phyloP scores from a whole-genome alignment of 2,888 invertebrate species.

The Pachycephus smyrnensis region DNA sequence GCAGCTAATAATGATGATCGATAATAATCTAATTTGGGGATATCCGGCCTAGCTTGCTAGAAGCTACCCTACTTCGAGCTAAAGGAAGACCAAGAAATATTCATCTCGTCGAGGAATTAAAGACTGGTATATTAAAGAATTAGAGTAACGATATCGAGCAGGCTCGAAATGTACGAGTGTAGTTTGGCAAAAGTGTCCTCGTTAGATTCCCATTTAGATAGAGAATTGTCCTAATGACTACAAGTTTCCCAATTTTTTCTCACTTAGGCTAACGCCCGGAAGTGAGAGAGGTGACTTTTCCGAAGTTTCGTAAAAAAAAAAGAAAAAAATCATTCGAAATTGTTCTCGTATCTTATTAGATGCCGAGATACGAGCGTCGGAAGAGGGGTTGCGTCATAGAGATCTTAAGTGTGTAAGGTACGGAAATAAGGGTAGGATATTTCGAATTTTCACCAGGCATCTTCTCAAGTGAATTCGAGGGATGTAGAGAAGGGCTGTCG shows the following conservation, averaged over 20 bases:
- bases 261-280: conserved; percentile 1
- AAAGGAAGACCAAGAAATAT: conserved; percentile 12
- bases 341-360: background rate
- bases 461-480: background rate
- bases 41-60: background rate
- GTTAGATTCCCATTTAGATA: conserved; percentile 61
- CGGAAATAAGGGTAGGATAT: background rate
- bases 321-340: background rate
- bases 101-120: conserved; percentile 9
- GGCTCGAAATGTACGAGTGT: background rate
- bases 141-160: background rate
- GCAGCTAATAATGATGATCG: background rate
- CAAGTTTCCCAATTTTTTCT: conserved; percentile 41
- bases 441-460: background rate
- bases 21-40: background rate
- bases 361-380: background rate
- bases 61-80: background rate
- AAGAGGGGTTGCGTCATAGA: background rate
- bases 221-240: conserved; percentile 44
- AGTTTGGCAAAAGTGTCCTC: conserved; percentile 40
- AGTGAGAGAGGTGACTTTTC: background rate
- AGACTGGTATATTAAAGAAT: background rate
- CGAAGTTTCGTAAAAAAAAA: background rate
- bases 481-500: background rate
- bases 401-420: background rate